Percentiles rank a stretch among this genome's conserved stretches.
Evolutionary conservation across 2,797 vertebrate species (phyloP).

Genomic region (Spondyliosoma cantharus): DNA sequence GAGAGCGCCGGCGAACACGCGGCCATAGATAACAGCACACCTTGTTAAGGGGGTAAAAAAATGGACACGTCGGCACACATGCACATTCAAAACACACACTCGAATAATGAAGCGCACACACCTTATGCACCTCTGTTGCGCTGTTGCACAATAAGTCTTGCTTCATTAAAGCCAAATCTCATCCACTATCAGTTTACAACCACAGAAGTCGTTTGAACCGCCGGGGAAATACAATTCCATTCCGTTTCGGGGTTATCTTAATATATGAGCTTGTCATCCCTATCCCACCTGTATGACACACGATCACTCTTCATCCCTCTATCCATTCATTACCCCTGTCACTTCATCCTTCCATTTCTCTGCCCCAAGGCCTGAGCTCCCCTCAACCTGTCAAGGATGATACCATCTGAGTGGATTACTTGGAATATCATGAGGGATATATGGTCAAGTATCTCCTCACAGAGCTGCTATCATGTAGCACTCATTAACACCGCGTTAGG

Average conservation of each 20-base stretch:
- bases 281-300: slow-evolving; percentile 79
- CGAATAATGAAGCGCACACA: slow-evolving; percentile 66
- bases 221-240: slow-evolving; percentile 85
- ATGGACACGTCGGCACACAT: slow-evolving; percentile 40
- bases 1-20: slow-evolving; percentile 33
- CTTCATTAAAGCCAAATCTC: slow-evolving; percentile 87
- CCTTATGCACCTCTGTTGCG: slow-evolving; percentile 68
- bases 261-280: slow-evolving; percentile 84
- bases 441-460: slow-evolving; percentile 45
- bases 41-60: slow-evolving; percentile 61
- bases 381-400: slow-evolving; percentile 75
- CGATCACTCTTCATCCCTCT: slow-evolving; percentile 79
- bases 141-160: slow-evolving; percentile 82
- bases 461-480: slow-evolving; percentile 47
- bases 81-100: slow-evolving; percentile 46
- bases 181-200: slow-evolving; percentile 85
- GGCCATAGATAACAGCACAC: slow-evolving; percentile 53
- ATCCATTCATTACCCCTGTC: slow-evolving; percentile 79
- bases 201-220: slow-evolving; percentile 84
- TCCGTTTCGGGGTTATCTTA: slow-evolving; percentile 85
- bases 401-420: slow-evolving; percentile 72
- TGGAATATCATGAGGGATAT: slow-evolving; percentile 62
- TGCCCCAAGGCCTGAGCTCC: slow-evolving; percentile 78
- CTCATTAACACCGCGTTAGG: slow-evolving; percentile 44
- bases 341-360: slow-evolving; percentile 73